Evolutionary conservation across 2,797 vertebrate genomes (phyloP).

Genomic region (Synaphobranchus kaupii): DNA sequence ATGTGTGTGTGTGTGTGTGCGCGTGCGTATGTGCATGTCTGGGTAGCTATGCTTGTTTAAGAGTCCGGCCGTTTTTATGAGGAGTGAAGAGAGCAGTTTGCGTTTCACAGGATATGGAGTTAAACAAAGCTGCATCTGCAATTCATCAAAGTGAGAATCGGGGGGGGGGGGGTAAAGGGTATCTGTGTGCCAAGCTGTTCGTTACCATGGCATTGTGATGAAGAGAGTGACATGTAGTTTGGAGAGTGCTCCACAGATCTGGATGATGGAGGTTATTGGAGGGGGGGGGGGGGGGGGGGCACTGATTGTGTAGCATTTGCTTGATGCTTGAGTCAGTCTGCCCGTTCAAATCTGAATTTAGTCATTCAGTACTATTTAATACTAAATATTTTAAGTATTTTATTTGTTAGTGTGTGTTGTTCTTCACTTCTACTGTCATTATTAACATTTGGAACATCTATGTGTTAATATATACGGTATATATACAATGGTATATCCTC

Average conservation of each 20-base stretch:
- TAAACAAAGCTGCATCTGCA: neutral
- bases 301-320: too few species aligned
- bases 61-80: neutral
- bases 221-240: neutral
- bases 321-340: neutral
- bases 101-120: neutral
- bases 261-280: neutral
- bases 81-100: neutral
- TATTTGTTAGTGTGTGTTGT: neutral
- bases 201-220: constrained; percentile 7
- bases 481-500: too few species aligned
- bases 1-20: neutral
- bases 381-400: too few species aligned
- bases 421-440: neutral
- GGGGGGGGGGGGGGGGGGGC: too few species aligned
- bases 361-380: neutral
- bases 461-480: too few species aligned
- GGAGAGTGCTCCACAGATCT: neutral
- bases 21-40: neutral
- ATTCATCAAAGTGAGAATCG: neutral
- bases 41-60: neutral
- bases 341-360: neutral
- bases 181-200: neutral
- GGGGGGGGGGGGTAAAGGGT: neutral
- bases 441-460: too few species aligned